Percentiles rank a stretch among this genome's conserved stretches.
Conservation (phyloP, 2,113 vertebrate species). For the Nannospalax galili region DNA sequence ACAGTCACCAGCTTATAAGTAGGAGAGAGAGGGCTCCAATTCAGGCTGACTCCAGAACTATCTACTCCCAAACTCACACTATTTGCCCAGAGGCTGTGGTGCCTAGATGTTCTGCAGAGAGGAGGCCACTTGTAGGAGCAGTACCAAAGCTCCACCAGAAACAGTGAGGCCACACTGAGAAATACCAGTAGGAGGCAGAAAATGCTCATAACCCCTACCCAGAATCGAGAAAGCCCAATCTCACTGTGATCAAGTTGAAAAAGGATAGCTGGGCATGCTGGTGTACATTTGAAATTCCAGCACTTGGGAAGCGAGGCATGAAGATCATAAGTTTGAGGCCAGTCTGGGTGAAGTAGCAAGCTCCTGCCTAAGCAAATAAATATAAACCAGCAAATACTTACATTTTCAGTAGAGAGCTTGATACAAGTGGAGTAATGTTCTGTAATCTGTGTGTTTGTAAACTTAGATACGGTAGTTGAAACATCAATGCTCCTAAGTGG, state of each 20-base stretch:
- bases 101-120: neutral
- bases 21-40: neutral
- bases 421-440: slow-evolving; percentile 98
- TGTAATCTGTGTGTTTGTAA: slow-evolving; percentile 93
- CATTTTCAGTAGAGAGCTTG: slow-evolving; percentile 96
- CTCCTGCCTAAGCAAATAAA: neutral
- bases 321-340: neutral
- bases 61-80: neutral
- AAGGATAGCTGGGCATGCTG: neutral
- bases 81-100: neutral
- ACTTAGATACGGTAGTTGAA: slow-evolving; percentile 82
- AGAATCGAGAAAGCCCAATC: neutral
- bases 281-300: neutral
- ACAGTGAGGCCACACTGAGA: neutral
- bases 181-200: neutral
- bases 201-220: neutral
- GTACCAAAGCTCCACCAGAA: neutral
- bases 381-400: slow-evolving; percentile 84
- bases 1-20: neutral
- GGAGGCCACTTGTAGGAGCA: neutral
- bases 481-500: slow-evolving; percentile 74
- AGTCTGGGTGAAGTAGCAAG: neutral
- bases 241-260: neutral
- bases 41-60: neutral
- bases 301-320: neutral